Conservation (phyloP, 2,888 invertebrate species). For the Pterobdella sp. region DNA sequence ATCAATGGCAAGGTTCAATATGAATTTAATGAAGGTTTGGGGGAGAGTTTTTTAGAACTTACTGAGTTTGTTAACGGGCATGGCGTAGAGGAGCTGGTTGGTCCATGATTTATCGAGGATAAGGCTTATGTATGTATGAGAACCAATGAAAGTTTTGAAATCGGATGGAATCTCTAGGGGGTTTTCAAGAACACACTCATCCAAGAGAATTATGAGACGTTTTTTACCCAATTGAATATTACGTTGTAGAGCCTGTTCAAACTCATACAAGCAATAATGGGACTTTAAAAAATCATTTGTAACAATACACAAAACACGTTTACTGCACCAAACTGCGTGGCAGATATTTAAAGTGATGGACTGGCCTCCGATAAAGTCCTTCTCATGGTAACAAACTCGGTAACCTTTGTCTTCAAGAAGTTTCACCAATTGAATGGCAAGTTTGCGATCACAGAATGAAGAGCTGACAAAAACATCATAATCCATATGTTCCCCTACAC, state of each 20-base stretch:
- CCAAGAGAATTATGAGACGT: constrained; percentile 26
- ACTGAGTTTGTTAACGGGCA: constrained; percentile 4
- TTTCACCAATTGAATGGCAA: constrained; percentile 25
- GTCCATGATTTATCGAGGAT: not conserved
- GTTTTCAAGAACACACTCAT: not conserved
- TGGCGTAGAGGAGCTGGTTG: constrained; percentile 13
- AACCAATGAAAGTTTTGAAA: not conserved
- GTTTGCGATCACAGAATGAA: constrained; percentile 35
- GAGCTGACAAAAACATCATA: constrained; percentile 40
- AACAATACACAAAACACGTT: constrained; percentile 38
- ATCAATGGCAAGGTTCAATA: not conserved
- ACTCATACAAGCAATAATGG: constrained; percentile 40
- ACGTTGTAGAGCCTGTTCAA: constrained; percentile 36
- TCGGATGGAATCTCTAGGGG: not conserved
- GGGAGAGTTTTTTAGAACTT: too few species aligned
- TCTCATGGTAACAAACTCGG: constrained; percentile 37
- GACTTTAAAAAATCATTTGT: constrained; percentile 37
- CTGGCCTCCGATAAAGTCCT: constrained; percentile 39
- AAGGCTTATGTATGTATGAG: constrained; percentile 13
- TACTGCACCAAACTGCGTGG: constrained; percentile 38
- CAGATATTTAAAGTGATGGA: constrained; percentile 38
- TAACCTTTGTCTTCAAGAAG: constrained; percentile 36
- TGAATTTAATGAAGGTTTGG: not conserved
- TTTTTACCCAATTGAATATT: constrained; percentile 15
- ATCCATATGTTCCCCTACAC: constrained; percentile 32